Base-by-base conservation (phyloP, 2,888 invertebrate genomes). In the Tenthredo livida region DNA sequence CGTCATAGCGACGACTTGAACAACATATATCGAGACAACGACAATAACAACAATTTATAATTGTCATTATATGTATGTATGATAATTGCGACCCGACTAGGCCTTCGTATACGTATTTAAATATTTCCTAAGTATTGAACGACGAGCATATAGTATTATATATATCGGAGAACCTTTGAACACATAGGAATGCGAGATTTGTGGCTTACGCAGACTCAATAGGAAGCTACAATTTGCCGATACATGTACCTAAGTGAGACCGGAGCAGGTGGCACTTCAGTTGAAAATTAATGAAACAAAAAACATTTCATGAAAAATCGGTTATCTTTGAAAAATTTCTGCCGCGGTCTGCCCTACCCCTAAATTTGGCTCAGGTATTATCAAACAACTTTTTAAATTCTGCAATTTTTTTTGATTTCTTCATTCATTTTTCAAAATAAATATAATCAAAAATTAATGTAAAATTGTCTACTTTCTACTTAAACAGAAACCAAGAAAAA, bases 151-250 rank as follows among this genome's bases (percentile, higher is more conserved):
- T 33, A 33, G n/a, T 29, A 29, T 29, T 17, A 40, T 17, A 37
- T 17, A 40, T 17, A 40, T 33, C 33, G 43, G 15, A 9, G 43
- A 73, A 47, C 47, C 73, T 12, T 21, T 47, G 43, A 73, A 73
- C 73, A n/a, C 73, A n/a, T n/a, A 43, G 73, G 21, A 73, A 73
- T 73, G 25, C 25, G 9, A 43, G 70, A 70, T 70, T 70, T 37
- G 37, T 70, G 70, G 70, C 15, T 37, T 37, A 37, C 47, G n/a
- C n/a, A 37, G 7, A 15, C 72, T 25, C 21, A 25, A 37, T 37
- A 3, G 5, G n/a, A 12, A 21, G 21, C 43, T 15, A 33, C 4
- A 37, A n/a, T 17, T 40, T n/a, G 25, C 43, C 47, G 12, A 47
- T 70, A 37, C 70, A 70, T 40, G 4, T 47, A 43, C n/a, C n/a